phyloP scores from a whole-genome alignment of 1,140 invertebrate species.

The Diachasmimorpha longicaudata region DNA sequence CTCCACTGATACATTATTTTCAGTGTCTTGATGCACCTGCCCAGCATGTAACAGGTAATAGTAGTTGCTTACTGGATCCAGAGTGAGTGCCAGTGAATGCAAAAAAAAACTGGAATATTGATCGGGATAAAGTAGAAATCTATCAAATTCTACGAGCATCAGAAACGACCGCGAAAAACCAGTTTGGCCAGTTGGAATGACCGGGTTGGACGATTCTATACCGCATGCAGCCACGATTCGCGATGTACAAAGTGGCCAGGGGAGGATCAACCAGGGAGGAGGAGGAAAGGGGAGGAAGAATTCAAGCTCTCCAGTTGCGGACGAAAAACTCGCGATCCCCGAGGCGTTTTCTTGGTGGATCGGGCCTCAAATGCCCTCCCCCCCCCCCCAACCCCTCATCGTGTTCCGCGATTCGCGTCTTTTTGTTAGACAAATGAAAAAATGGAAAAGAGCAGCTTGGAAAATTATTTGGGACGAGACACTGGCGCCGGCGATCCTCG shows the following conservation, averaged over 20 bases:
- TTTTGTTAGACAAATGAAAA: neutral
- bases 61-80: neutral
- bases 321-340: neutral
- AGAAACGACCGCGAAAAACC: constrained; percentile 56
- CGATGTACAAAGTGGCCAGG: constrained; percentile 9
- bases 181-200: constrained; percentile 60
- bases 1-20: constrained; percentile 11
- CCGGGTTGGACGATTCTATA: constrained; percentile 43
- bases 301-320: neutral
- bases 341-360: neutral
- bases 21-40: constrained; percentile 21
- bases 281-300: constrained; percentile 5
- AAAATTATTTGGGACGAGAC: constrained; percentile 7
- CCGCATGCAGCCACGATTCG: constrained; percentile 11
- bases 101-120: constrained; percentile 24
- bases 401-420: neutral
- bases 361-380: neutral
- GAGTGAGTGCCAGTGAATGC: neutral
- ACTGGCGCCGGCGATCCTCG: constrained; percentile 5
- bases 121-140: constrained; percentile 53
- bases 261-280: constrained; percentile 20
- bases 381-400: too few relatives aligned
- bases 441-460: neutral
- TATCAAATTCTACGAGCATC: constrained; percentile 60
- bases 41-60: constrained; percentile 1